These are phyloP conservation scores for Diadumene lineata DNA, from an alignment of 92 coral and sea anemone species.

Conservation along the genomic window DNA sequence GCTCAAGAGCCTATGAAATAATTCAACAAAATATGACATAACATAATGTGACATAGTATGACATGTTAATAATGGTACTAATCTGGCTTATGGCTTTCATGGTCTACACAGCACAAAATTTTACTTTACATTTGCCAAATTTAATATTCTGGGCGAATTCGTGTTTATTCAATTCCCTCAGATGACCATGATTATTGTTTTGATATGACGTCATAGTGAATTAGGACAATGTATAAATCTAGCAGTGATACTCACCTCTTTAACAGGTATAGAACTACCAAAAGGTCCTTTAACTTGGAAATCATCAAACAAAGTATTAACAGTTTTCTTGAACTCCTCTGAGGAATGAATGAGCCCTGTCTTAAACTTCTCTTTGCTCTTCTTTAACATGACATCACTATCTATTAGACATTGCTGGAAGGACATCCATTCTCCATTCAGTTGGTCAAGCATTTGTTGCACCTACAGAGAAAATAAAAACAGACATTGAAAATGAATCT, in stretches of 20 bases:
- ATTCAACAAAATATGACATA: too few relatives aligned
- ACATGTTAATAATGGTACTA: too few relatives aligned
- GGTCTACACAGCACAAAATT: too few relatives aligned
- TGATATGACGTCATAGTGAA: too few relatives aligned
- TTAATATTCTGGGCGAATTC: too few relatives aligned
- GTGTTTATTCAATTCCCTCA: too few relatives aligned
- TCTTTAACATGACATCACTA: slow-evolving; percentile 97
- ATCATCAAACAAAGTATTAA: slow-evolving; percentile 78
- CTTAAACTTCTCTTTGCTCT: slow-evolving; percentile 98
- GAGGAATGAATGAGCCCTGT: slow-evolving; percentile 94
- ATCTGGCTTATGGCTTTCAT: too few relatives aligned
- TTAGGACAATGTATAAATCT: too few relatives aligned
- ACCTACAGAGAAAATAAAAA: slow-evolving; percentile 44
- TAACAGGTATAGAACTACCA: slow-evolving; percentile 72
- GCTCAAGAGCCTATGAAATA: slow-evolving; percentile 82
- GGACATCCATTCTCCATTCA: slow-evolving; percentile 95
- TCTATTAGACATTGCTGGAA: slow-evolving; percentile 99
- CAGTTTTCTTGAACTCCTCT: slow-evolving; percentile 98
- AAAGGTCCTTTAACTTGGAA: slow-evolving; percentile 95
- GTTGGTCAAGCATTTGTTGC: slow-evolving; percentile 90
- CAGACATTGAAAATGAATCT: not conserved
- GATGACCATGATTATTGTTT: too few relatives aligned
- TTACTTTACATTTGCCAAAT: too few relatives aligned
- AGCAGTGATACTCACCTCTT: slow-evolving; percentile 54
- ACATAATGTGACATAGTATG: too few relatives aligned